Base-by-base conservation (phyloP, 2,797 vertebrate genomes). In the Melanotaenia trifasciata region DNA sequence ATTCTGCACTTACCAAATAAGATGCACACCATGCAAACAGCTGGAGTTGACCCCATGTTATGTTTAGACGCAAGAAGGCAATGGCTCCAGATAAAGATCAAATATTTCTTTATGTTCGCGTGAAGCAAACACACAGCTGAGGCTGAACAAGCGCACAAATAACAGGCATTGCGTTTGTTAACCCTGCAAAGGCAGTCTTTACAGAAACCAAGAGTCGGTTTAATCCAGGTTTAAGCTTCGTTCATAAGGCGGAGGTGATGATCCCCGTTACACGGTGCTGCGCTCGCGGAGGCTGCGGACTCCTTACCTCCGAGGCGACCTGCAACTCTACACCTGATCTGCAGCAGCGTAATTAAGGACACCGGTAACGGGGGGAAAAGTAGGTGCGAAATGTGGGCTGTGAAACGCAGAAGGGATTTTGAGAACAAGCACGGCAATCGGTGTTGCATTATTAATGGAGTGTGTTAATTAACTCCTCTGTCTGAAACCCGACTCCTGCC, bases 361-460 rank as follows among this genome's bases (percentile, higher is more conserved):
- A 67, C 70, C 24, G 26, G 63, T 64, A 76, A 70, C 56, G 38
- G 58, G 26, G 51, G 43, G 12, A 76, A 58, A 61, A 45, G 70
- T 13, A 83, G 92, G 90, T 93, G 92, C 58, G 82, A 93, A 92
- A 83, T 12, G 78, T 84, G 66, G 89, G 88, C 89, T 78, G 88
- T 84, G 91, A 92, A 93, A 90, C 64, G 68, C 84, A 83, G 83
- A 90, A 87, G 70, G 90, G 92, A 93, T 94, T 92, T 91, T 77
- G 58, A 80, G 68, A 62, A 69, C 75, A 84, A 79, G 78, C 86
- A 84, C 67, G 47, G 72, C 84, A 75, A 58, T 71, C 47, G 67
- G 38, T 64, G 66, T 62, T 96, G 81, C 94, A 96, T 94, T 90
- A 95, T 96, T 94, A 56, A 95, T 68, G 13, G 8, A n/a, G 38